phyloP scores from a whole-genome alignment of 1,140 invertebrate genomes.

The Pentalonia nigronervosa region DNA sequence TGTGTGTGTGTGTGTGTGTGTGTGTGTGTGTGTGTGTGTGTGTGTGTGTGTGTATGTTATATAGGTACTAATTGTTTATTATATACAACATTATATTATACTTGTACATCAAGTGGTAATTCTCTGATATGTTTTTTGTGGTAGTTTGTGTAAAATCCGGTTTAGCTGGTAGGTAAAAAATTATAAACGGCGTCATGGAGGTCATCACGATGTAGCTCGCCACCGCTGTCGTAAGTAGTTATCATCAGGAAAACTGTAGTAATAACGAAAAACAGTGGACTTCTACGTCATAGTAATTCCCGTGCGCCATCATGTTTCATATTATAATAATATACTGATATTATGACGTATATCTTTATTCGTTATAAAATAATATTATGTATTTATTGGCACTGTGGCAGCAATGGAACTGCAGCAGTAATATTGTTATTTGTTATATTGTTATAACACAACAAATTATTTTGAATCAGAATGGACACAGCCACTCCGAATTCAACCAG shows the following conservation, averaged over 20 bases:
- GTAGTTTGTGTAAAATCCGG: neutral
- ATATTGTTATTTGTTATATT: too few species aligned
- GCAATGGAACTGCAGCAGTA: too few species aligned
- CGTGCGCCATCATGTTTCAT: too few species aligned
- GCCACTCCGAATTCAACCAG: too few species aligned
- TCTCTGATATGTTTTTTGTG: neutral
- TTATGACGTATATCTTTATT: neutral
- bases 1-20: too few species aligned
- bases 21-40: too few species aligned
- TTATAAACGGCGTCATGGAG: neutral
- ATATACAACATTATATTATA: too few species aligned
- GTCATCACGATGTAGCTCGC: neutral
- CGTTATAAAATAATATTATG: neutral
- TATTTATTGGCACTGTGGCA: neutral
- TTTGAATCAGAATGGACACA: too few species aligned
- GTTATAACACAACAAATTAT: neutral
- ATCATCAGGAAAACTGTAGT: neutral
- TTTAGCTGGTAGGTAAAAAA: neutral
- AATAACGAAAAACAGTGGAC: neutral
- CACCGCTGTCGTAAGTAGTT: neutral
- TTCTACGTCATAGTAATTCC: neutral
- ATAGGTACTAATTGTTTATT: too few species aligned
- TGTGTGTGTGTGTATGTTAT: too few species aligned
- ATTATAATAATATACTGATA: neutral
- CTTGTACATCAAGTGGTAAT: too few species aligned